Conservation (phyloP, 2,888 invertebrate genomes). For the Phyto melanocephala region DNA sequence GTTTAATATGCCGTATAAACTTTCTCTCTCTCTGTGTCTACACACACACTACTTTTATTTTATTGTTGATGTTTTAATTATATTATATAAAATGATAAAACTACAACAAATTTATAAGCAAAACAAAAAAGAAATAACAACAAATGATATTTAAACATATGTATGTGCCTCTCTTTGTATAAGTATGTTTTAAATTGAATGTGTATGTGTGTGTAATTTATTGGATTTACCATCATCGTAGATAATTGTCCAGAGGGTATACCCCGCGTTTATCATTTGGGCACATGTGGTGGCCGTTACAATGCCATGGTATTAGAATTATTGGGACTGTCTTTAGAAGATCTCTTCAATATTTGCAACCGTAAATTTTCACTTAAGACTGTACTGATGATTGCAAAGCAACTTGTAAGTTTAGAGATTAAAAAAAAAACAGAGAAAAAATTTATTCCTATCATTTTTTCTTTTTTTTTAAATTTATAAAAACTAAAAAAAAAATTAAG, state of each 20-base stretch:
- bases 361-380: conserved; percentile 98
- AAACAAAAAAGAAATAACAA: not conserved
- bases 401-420: conserved; percentile 87
- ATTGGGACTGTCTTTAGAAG: conserved; percentile 98
- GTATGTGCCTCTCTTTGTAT: not conserved
- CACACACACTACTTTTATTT: not conserved
- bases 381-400: conserved; percentile 98
- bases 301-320: conserved; percentile 99
- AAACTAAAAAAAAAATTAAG: not conserved
- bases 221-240: conserved; percentile 62
- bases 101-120: too few species aligned
- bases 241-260: conserved; percentile 89
- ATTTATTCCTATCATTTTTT: not conserved
- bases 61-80: conserved; percentile 8
- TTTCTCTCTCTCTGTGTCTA: not conserved
- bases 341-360: conserved; percentile 99
- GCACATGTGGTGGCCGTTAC: conserved; percentile 98
- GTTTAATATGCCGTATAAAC: not conserved
- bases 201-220: conserved; percentile 37
- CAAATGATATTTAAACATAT: conserved; percentile 10
- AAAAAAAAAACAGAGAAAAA: conserved; percentile 38
- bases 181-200: not conserved
- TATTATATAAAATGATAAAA: not conserved
- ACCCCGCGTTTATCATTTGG: conserved; percentile 99
- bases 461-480: not conserved